Evolutionary conservation across 2,113 vertebrate genomes (phyloP).

Genomic region (Crocuta crocuta): DNA sequence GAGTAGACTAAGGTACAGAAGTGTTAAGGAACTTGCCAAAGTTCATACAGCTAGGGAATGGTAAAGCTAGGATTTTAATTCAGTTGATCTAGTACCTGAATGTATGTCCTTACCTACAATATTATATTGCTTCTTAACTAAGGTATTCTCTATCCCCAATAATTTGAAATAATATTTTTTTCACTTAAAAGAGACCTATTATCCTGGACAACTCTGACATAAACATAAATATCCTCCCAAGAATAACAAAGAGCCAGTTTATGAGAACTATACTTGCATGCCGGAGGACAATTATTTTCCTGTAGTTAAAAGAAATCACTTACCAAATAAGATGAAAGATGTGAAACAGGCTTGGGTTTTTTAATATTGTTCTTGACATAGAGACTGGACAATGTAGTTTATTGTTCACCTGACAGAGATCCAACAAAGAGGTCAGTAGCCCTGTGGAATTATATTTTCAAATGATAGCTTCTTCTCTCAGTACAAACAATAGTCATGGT

Average conservation of each 20-base stretch:
- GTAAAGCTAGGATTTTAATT: not conserved
- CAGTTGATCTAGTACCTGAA: not conserved
- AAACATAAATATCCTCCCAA: not conserved
- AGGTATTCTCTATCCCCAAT: not conserved
- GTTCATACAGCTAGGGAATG: not conserved
- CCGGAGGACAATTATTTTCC: conserved; percentile 11
- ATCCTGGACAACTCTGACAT: not conserved
- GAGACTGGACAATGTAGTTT: not conserved
- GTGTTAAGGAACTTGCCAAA: not conserved
- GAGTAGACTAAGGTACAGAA: not conserved
- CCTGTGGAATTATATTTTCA: not conserved
- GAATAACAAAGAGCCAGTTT: conserved; percentile 5
- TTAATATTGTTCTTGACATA: not conserved
- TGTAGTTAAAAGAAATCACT: conserved; percentile 38
- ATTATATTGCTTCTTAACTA: not conserved
- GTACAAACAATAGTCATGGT: not conserved
- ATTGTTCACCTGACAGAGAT: not conserved
- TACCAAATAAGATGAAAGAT: conserved; percentile 41
- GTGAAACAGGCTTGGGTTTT: not conserved
- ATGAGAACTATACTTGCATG: not conserved
- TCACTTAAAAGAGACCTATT: not conserved
- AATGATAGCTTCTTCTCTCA: not conserved
- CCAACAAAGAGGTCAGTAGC: not conserved
- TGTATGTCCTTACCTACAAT: not conserved
- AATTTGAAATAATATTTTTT: not conserved